These are phyloP conservation scores for Pseudochirops corinnae DNA, from an alignment of 2,797 vertebrate species.

Conservation along the genomic window DNA sequence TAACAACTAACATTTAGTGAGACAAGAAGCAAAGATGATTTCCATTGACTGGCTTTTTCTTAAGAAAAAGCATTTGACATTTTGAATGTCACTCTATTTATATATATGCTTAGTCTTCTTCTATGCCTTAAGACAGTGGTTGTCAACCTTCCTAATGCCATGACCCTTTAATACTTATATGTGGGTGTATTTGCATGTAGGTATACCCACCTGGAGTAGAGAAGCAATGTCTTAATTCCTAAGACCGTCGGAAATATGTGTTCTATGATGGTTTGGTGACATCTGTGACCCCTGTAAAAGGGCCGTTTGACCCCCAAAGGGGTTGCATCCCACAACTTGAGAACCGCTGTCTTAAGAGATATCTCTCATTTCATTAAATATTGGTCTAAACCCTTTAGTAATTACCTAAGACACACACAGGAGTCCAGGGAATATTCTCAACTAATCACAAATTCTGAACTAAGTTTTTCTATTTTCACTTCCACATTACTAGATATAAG, in stretches of 20 bases:
- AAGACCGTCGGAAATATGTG: too few relatives aligned
- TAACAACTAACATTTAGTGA: neutral
- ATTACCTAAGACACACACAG: neutral
- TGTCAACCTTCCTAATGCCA: too few relatives aligned
- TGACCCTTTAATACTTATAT: too few relatives aligned
- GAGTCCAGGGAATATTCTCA: conserved; percentile 14
- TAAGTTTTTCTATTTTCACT: neutral
- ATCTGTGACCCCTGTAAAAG: too few relatives aligned
- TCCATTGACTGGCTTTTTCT: neutral
- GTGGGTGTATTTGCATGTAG: too few relatives aligned
- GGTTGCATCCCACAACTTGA: too few relatives aligned
- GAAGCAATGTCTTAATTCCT: too few relatives aligned
- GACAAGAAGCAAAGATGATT: neutral
- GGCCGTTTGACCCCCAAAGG: too few relatives aligned
- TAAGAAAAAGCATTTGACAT: neutral
- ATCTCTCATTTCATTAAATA: neutral
- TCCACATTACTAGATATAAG: conserved; percentile 26
- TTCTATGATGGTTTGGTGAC: too few relatives aligned
- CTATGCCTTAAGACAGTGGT: neutral
- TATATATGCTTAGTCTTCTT: neutral
- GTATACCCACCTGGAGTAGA: too few relatives aligned
- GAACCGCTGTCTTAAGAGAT: neutral
- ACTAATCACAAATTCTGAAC: neutral
- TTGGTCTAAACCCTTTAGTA: neutral
- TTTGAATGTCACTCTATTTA: neutral